Evolutionary conservation across 2,888 invertebrate species (phyloP).

Genomic region (Carcina quercana): DNA sequence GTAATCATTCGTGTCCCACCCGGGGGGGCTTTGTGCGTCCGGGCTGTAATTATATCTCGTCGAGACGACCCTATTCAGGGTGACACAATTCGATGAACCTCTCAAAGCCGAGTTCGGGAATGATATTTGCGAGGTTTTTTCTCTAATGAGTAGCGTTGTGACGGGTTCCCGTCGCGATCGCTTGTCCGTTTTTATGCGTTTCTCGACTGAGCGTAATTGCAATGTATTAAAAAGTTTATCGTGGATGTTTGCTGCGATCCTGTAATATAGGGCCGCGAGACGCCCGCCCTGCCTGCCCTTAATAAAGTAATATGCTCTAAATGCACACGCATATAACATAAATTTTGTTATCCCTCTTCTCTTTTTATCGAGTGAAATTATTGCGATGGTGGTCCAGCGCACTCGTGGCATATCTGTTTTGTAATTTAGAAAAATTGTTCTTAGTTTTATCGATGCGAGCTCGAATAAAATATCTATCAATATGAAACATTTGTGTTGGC

Average conservation of each 20-base stretch:
- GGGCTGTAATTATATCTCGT: constrained; percentile 45
- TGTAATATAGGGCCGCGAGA: constrained; percentile 43
- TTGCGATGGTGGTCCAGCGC: constrained; percentile 61
- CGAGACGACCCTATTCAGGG: constrained; percentile 40
- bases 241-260: constrained; percentile 41
- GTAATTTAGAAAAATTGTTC: constrained; percentile 61
- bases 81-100: constrained; percentile 45
- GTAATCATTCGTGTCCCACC: constrained; percentile 59
- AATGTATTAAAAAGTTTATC: constrained; percentile 63
- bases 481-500: constrained; percentile 52
- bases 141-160: constrained; percentile 39
- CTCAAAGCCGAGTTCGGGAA: constrained; percentile 26
- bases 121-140: constrained; percentile 39
- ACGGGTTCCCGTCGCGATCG: constrained; percentile 44
- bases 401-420: constrained; percentile 48
- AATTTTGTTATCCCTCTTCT: constrained; percentile 57
- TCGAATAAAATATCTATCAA: constrained; percentile 40
- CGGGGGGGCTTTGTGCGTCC: constrained; percentile 58
- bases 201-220: constrained; percentile 60
- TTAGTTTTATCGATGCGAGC: constrained; percentile 40
- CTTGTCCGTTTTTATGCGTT: constrained; percentile 51
- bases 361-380: constrained; percentile 65
- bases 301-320: constrained; percentile 72
- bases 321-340: constrained; percentile 70
- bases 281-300: constrained; percentile 61